Evolutionary conservation across 2,797 vertebrate genomes (phyloP).

Genomic region (Enteromius paludinosus): DNA sequence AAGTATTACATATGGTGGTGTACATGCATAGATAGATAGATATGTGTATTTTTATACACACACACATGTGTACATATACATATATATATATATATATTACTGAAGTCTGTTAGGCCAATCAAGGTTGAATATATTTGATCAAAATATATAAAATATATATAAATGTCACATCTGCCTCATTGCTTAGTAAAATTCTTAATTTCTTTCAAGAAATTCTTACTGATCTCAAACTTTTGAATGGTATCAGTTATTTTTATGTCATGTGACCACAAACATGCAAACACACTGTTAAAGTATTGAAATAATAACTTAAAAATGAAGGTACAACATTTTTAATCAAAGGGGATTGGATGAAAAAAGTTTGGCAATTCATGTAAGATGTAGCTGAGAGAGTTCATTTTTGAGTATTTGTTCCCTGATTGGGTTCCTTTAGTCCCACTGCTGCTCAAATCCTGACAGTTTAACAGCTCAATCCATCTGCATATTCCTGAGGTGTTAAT

Average conservation of each 20-base stretch:
- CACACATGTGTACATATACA: too few relatives aligned
- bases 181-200: not conserved
- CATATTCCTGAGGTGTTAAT: conserved; percentile 53
- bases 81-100: not conserved
- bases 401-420: not conserved
- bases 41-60: too few relatives aligned
- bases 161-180: not conserved
- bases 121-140: too few relatives aligned
- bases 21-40: too few relatives aligned
- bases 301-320: not conserved
- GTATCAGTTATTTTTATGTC: not conserved
- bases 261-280: not conserved
- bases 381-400: not conserved
- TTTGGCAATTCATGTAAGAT: not conserved
- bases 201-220: not conserved
- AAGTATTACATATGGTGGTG: too few relatives aligned
- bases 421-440: not conserved
- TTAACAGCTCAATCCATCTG: conserved; percentile 36
- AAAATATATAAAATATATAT: too few relatives aligned
- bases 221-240: not conserved
- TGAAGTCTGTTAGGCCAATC: too few relatives aligned
- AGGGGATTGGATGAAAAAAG: not conserved
- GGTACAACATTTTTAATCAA: not conserved
- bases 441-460: conserved; percentile 21
- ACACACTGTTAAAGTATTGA: not conserved